Evolutionary conservation across 1,140 invertebrate genomes (phyloP).

Genomic region (Mesaphorura yosii): DNA sequence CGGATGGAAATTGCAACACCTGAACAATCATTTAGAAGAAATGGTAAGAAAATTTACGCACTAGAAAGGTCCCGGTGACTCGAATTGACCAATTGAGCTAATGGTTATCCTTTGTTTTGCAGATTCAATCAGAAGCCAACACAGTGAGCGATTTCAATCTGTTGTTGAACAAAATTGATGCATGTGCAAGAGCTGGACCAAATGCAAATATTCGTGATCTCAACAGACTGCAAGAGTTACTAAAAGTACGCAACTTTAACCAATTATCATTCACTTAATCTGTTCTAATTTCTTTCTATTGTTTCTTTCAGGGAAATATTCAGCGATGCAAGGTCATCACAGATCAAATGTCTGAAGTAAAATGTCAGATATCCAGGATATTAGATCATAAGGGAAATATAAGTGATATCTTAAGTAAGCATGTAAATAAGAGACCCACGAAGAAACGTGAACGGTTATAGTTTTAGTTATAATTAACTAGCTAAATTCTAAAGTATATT

Average conservation of each 20-base stretch:
- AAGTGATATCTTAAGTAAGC: slow-evolving; percentile 74
- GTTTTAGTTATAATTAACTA: neutral
- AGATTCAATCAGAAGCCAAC: slow-evolving; percentile 46
- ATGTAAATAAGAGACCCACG: slow-evolving; percentile 76
- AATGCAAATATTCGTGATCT: slow-evolving; percentile 50
- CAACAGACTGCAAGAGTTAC: slow-evolving; percentile 60
- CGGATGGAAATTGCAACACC: slow-evolving; percentile 89
- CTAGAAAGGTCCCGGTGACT: neutral
- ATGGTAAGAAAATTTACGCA: slow-evolving; percentile 47
- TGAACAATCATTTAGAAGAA: slow-evolving; percentile 84
- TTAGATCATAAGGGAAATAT: slow-evolving; percentile 82
- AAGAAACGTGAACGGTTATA: slow-evolving; percentile 50
- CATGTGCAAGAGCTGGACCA: slow-evolving; percentile 46
- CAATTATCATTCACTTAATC: slow-evolving; percentile 10
- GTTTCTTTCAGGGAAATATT: slow-evolving; percentile 66
- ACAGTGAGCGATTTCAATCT: slow-evolving; percentile 52
- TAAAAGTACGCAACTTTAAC: slow-evolving; percentile 47
- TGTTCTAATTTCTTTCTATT: slow-evolving; percentile 22
- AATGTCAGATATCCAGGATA: slow-evolving; percentile 71
- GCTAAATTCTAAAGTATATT: no score
- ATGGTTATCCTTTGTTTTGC: slow-evolving; percentile 24
- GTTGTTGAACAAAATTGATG: slow-evolving; percentile 45
- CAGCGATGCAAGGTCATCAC: slow-evolving; percentile 85
- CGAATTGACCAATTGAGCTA: neutral
- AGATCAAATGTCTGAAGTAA: slow-evolving; percentile 79